Conservation (phyloP, 2,113 vertebrate species). For the Perca flavescens region DNA sequence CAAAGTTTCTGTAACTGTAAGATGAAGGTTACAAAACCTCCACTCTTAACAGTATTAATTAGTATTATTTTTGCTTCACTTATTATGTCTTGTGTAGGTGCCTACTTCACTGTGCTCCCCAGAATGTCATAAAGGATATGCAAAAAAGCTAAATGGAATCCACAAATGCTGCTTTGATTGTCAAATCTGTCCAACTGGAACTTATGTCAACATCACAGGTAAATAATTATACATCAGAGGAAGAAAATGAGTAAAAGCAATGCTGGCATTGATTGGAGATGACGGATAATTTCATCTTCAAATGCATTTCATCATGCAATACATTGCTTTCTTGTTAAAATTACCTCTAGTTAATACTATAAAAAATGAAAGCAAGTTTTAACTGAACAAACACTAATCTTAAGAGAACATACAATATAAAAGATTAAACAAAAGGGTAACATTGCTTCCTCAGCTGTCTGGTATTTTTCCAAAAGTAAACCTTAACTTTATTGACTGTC, state of each 20-base stretch:
- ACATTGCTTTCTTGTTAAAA: not conserved
- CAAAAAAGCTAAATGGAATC: conserved; percentile 43
- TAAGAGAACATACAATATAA: not conserved
- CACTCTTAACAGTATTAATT: not conserved
- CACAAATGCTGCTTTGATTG: conserved; percentile 88
- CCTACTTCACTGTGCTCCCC: conserved; percentile 62
- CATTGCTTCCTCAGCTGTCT: not conserved
- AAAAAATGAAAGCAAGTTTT: not conserved
- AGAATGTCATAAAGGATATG: conserved; percentile 51
- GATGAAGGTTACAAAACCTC: not conserved
- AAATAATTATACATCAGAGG: not conserved
- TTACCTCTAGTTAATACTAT: not conserved
- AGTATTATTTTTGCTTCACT: not conserved
- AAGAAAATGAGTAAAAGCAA: not conserved
- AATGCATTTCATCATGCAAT: not conserved
- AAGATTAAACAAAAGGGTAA: not conserved
- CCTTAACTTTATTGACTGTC: not conserved
- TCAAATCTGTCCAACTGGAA: conserved; percentile 77
- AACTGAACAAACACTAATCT: not conserved
- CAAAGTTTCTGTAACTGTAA: not conserved
- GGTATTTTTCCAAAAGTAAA: not conserved
- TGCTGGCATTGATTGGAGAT: not conserved
- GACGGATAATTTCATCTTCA: not conserved
- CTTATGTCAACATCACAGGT: conserved; percentile 87
- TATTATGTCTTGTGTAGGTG: conserved; percentile 39